Conservation (phyloP, 2,888 invertebrate species). For the Unio delphinus region DNA sequence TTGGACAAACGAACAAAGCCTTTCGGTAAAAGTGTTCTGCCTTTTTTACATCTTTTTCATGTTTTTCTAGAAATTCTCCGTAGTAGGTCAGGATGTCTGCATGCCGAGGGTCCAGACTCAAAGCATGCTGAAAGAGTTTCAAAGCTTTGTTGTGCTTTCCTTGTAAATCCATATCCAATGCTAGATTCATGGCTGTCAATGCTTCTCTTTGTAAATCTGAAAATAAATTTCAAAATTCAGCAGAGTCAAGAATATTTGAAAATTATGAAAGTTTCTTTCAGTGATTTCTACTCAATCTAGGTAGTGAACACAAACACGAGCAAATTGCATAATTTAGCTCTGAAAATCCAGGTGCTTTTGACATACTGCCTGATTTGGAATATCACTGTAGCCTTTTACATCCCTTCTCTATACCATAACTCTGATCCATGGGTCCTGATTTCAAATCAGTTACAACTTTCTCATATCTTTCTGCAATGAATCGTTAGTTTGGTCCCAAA, state of each 20-base stretch:
- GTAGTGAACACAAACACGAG: neutral
- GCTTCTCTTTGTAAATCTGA: conserved; percentile 81
- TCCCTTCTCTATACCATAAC: too few relatives aligned
- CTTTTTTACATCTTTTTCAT: conserved; percentile 85
- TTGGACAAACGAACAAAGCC: conserved; percentile 87
- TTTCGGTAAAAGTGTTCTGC: conserved; percentile 91
- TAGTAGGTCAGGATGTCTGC: conserved; percentile 93
- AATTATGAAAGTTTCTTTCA: neutral
- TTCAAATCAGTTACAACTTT: too few relatives aligned
- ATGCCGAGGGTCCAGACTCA: conserved; percentile 91
- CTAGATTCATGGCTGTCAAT: conserved; percentile 86
- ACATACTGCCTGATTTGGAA: too few relatives aligned
- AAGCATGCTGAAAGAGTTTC: conserved; percentile 82
- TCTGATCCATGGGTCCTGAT: too few relatives aligned
- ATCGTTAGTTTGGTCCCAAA: too few relatives aligned
- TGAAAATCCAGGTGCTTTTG: too few relatives aligned
- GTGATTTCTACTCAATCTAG: too few relatives aligned
- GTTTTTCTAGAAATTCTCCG: conserved; percentile 92
- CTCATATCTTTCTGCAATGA: too few relatives aligned
- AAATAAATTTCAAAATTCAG: conserved; percentile 12
- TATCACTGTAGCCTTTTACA: too few relatives aligned
- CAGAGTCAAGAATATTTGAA: neutral
- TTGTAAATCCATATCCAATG: conserved; percentile 85
- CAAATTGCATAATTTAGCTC: neutral
- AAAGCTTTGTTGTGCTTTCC: conserved; percentile 89